phyloP scores from a whole-genome alignment of 2,888 invertebrate species.

The Tortrix viridana region DNA sequence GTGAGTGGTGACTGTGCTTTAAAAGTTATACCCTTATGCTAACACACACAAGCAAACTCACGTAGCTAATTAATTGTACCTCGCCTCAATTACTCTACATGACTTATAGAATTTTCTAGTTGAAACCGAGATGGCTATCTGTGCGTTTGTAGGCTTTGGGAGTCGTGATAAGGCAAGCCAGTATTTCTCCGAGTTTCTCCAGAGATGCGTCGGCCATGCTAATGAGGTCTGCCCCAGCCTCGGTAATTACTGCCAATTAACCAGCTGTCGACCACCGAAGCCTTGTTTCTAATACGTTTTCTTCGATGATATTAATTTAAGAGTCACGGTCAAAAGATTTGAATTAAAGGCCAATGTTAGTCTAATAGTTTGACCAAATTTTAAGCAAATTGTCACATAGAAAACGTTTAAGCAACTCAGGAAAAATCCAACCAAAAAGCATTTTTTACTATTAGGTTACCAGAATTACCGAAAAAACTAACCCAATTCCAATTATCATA shows the following conservation, averaged over 20 bases:
- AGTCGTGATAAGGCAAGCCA: constrained; percentile 18
- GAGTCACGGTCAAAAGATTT: too few species aligned
- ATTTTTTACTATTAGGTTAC: too few species aligned
- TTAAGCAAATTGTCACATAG: too few species aligned
- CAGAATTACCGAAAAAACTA: too few species aligned
- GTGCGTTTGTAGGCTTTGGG: constrained; percentile 28
- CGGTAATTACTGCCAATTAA: constrained; percentile 28
- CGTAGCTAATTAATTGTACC: too few species aligned
- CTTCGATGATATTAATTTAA: background rate
- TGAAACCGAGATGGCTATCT: constrained; percentile 31
- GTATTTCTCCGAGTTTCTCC: constrained; percentile 34
- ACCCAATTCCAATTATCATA: too few species aligned
- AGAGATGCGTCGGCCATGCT: constrained; percentile 37
- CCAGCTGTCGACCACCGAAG: background rate
- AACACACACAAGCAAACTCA: constrained; percentile 1
- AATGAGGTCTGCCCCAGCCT: constrained; percentile 27
- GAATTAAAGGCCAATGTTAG: too few species aligned
- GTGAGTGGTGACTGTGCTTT: too few species aligned
- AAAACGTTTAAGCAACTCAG: too few species aligned
- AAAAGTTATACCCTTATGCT: too few species aligned
- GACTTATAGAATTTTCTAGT: constrained; percentile 26
- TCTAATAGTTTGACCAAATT: too few species aligned
- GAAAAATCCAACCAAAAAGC: too few species aligned
- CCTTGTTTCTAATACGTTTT: background rate
- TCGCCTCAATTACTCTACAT: constrained; percentile 13